Evolutionary conservation across 2,888 invertebrate genomes (phyloP).

Genomic region (Malthinus seriepunctatus): DNA sequence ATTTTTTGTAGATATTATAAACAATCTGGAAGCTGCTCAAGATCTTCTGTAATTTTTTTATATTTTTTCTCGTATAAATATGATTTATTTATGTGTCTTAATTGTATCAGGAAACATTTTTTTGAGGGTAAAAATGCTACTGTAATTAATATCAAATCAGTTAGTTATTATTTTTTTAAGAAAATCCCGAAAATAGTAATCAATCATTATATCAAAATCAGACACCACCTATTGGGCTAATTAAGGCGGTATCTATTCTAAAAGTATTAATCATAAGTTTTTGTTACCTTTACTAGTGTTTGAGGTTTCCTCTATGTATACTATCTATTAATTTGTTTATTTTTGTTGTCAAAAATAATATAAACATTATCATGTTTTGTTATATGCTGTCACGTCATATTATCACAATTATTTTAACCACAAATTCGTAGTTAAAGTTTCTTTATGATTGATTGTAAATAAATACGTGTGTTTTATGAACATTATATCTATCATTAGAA

Average conservation of each 20-base stretch:
- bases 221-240: slow-evolving; percentile 31
- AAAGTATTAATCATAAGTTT: slow-evolving; percentile 29
- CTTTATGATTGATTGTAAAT: slow-evolving; percentile 5
- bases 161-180: slow-evolving; percentile 1
- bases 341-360: slow-evolving; percentile 27
- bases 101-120: too few species aligned
- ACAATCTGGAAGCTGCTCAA: too few species aligned
- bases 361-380: slow-evolving; percentile 16
- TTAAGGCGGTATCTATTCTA: slow-evolving; percentile 29
- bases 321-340: slow-evolving; percentile 23
- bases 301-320: slow-evolving; percentile 1
- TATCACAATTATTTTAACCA: slow-evolving; percentile 16
- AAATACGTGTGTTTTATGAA: slow-evolving; percentile 3
- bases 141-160: too few species aligned
- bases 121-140: too few species aligned
- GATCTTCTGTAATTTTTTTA: too few species aligned
- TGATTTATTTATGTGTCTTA: too few species aligned
- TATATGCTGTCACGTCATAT: slow-evolving; percentile 4
- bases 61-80: too few species aligned
- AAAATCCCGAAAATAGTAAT: slow-evolving; percentile 16
- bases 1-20: too few species aligned
- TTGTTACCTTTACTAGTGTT: slow-evolving; percentile 15
- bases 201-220: slow-evolving; percentile 29
- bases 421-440: slow-evolving; percentile 7
- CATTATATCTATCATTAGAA: background rate